phyloP scores from a whole-genome alignment of 2,113 vertebrate species.

The Octodon degus region DNA sequence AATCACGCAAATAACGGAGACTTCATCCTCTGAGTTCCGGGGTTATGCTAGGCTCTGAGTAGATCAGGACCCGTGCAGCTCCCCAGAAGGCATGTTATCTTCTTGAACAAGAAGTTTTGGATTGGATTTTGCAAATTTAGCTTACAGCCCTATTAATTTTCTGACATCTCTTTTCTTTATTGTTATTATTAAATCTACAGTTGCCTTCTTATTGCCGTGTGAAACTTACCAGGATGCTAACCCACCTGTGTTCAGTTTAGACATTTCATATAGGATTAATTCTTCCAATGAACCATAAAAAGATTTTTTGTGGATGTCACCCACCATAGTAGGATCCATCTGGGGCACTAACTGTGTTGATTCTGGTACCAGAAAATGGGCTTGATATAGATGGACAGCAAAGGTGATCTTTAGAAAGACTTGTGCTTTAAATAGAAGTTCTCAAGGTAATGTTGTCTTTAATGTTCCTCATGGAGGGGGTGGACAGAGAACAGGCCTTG shows the following conservation, averaged over 20 bases:
- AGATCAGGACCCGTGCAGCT: not conserved
- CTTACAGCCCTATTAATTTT: slow-evolving; percentile 73
- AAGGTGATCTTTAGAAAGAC: slow-evolving; percentile 55
- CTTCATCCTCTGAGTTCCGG: not conserved
- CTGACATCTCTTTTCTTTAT: slow-evolving; percentile 54
- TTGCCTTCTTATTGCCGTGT: slow-evolving; percentile 68
- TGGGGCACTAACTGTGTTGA: slow-evolving; percentile 50
- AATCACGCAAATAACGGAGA: not conserved
- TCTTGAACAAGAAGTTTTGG: slow-evolving; percentile 4
- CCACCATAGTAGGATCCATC: slow-evolving; percentile 63
- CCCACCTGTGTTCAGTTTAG: slow-evolving; percentile 78
- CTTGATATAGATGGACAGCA: slow-evolving; percentile 58
- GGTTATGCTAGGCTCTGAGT: not conserved
- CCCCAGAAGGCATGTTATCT: not conserved
- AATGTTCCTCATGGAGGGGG: slow-evolving; percentile 15
- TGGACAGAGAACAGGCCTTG: not conserved
- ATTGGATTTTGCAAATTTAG: slow-evolving; percentile 70
- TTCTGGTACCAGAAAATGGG: slow-evolving; percentile 62
- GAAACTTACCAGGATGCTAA: slow-evolving; percentile 77
- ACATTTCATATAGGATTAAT: slow-evolving; percentile 80
- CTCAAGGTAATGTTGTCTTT: slow-evolving; percentile 61
- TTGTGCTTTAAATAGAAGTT: slow-evolving; percentile 65
- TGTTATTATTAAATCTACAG: slow-evolving; percentile 73
- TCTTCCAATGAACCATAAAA: slow-evolving; percentile 74
- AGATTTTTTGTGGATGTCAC: slow-evolving; percentile 76